Evolutionary conservation across 2,113 vertebrate species (phyloP), one percentile per base, ranked within the genome.

Genomic region (Phrynocephalus versicolor): DNA sequence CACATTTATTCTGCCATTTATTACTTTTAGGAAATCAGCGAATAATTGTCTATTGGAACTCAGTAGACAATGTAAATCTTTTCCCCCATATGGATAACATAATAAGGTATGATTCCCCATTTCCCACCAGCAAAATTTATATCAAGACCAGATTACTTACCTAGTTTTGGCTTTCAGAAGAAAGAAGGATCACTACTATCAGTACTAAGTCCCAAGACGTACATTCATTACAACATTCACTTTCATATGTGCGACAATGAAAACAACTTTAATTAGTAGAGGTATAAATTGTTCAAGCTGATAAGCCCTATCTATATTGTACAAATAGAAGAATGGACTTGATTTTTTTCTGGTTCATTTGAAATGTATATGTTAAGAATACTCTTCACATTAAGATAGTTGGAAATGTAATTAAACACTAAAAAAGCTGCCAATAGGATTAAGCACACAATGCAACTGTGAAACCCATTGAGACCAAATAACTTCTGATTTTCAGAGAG

Each of bases 321-420:
- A 70, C 30, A 57, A 84, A 35, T 30, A 88, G 92, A 71, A 82
- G 90, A 91, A 90, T 87, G 76, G 45, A 71, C 79, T 35, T 84
- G 39, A 45, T 72, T 88, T 90, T 92, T n/a, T 95, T 94, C 89
- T 93, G 88, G 94, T 95, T 92, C 79, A 92, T 94, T 93, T 93
- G 88, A 94, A 93, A 80, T 90, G 88, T 85, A 93, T 95, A 90
- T 92, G 81, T 90, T 93, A 95, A 93, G 91, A 94, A 83, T 87
- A 93, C 90, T 92, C 92, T 41, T 91, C 70, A 83, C 91, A 89
- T 89, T 93, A 90, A 93, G 85, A 94, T 87, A 65, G 89, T 92
- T 89, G 88, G 80, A 94, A 95, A 95, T 90, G 82, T 91, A 96
- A 95, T 94, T 94, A 95, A 95, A 95, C 91, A 87, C 88, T 90